Conservation (phyloP, 2,113 vertebrate genomes). For the Aleadryas rufinucha region DNA sequence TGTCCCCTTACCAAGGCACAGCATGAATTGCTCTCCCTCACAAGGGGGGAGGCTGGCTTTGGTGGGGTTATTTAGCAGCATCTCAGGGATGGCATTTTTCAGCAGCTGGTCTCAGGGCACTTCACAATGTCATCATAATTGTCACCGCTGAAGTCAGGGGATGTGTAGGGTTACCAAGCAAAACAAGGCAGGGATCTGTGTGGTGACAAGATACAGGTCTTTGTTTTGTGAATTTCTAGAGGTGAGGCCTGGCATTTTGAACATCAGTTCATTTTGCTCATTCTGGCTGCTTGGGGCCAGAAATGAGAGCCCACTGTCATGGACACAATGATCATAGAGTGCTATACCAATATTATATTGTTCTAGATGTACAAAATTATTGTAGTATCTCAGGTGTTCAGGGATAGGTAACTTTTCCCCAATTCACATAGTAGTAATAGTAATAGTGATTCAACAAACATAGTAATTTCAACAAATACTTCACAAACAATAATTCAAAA, state of each 20-base stretch:
- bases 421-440: too few species aligned
- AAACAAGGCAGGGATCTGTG: not conserved
- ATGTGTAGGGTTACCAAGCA: not conserved
- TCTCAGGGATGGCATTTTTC: not conserved
- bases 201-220: not conserved
- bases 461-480: not conserved
- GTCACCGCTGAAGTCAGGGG: not conserved
- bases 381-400: not conserved
- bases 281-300: not conserved
- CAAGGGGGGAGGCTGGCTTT: rapidly evolving
- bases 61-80: not conserved
- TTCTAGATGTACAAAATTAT: not conserved
- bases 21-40: rapidly evolving
- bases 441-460: too few species aligned
- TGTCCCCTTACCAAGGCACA: not conserved
- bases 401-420: not conserved
- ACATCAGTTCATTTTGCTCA: not conserved
- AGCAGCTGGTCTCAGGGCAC: not conserved
- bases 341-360: not conserved
- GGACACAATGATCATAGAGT: not conserved
- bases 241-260: not conserved
- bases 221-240: not conserved
- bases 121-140: not conserved
- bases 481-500: not conserved
- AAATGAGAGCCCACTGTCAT: not conserved